phyloP scores from a whole-genome alignment of 2,113 vertebrate genomes.

The Ammodytes marinus region DNA sequence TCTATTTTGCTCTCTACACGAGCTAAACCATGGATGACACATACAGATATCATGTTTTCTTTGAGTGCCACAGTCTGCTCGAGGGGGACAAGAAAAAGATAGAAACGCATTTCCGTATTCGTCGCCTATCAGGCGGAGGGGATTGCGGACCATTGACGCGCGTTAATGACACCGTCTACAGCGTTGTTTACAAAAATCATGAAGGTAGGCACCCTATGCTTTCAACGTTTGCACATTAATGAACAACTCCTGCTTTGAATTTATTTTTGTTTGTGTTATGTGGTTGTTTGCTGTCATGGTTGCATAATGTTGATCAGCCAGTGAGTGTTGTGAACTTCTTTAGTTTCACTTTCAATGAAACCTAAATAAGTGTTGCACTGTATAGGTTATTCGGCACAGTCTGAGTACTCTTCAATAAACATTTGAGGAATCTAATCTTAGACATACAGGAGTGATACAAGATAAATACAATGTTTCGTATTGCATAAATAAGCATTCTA shows the following conservation, averaged over 20 bases:
- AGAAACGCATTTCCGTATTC: conserved; percentile 32
- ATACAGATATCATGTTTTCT: conserved; percentile 34
- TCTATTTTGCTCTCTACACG: rapidly evolving
- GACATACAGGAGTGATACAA: no score
- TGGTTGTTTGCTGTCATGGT: background rate
- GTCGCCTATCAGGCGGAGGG: conserved; percentile 55
- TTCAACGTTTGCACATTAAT: background rate
- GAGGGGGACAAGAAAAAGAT: background rate
- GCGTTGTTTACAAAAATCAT: conserved; percentile 12
- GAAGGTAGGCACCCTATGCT: conserved; percentile 29
- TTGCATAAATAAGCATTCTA: no score
- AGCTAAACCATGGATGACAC: background rate
- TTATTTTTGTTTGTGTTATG: background rate
- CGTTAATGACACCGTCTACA: background rate
- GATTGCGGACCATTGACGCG: conserved; percentile 25
- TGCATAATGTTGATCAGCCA: background rate
- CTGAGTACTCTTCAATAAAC: no score
- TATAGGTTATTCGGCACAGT: no score
- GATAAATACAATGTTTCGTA: no score
- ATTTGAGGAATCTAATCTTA: no score
- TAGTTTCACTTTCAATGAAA: background rate
- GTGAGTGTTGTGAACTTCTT: background rate
- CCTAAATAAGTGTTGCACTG: no score
- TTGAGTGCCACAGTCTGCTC: background rate
- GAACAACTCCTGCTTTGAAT: background rate